phyloP scores from a whole-genome alignment of 2,888 invertebrate genomes.

The Ellobium chinense region DNA sequence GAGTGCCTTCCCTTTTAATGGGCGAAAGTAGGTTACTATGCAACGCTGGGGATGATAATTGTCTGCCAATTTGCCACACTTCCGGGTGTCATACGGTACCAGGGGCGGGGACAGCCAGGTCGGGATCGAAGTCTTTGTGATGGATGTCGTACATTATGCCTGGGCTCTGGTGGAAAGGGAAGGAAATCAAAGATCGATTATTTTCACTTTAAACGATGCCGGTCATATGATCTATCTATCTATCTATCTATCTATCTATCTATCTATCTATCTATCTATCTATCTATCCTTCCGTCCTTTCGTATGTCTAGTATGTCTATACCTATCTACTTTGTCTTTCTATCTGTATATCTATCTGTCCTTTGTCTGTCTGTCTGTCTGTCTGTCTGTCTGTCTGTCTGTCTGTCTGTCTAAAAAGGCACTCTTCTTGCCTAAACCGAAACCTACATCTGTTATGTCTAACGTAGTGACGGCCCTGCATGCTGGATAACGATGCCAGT shows the following conservation, averaged over 20 bases:
- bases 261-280: neutral
- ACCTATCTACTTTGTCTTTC: no score
- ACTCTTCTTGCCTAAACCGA: no score
- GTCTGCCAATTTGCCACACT: neutral
- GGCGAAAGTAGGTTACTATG: neutral
- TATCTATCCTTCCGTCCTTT: neutral
- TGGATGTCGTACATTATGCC: no score
- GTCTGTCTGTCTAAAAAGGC: neutral
- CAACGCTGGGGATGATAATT: neutral
- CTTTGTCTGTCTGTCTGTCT: neutral
- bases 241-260: neutral
- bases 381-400: neutral
- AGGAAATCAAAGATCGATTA: no score
- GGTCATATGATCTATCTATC: neutral
- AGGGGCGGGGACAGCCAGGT: neutral
- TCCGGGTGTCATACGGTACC: neutral
- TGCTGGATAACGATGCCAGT: no score
- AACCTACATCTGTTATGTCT: no score
- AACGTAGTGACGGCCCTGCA: no score
- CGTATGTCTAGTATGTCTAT: no score
- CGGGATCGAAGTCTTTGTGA: no score
- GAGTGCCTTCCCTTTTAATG: neutral
- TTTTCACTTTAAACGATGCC: no score
- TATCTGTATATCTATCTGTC: neutral
- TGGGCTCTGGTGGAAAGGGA: no score